phyloP scores from a whole-genome alignment of 2,113 vertebrate genomes.

The Vulpes vulpes region DNA sequence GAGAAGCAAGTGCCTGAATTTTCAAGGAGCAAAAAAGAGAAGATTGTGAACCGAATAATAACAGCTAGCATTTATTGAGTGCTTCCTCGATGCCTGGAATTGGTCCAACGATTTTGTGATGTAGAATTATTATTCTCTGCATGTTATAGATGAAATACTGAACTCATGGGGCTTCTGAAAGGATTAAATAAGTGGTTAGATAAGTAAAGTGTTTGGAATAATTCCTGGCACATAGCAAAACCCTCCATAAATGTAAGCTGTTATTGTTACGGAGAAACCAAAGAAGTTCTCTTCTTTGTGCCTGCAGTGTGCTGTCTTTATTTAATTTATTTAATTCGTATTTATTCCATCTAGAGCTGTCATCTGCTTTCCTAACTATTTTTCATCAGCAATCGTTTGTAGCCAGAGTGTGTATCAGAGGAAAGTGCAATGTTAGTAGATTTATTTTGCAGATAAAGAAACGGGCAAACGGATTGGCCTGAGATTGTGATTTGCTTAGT shows the following conservation, averaged over 20 bases:
- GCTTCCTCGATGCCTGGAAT: not conserved
- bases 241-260: not conserved
- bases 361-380: constrained; percentile 57
- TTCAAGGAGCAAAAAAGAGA: not conserved
- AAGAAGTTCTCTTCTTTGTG: not conserved
- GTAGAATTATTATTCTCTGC: constrained; percentile 54
- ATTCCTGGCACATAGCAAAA: constrained; percentile 36
- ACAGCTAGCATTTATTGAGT: constrained; percentile 9
- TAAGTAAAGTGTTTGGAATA: constrained; percentile 36
- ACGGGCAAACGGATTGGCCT: not conserved
- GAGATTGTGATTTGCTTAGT: not conserved
- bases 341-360: constrained; percentile 11
- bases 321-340: not conserved
- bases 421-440: not conserved
- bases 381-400: constrained; percentile 24
- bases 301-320: not conserved
- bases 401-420: not conserved
- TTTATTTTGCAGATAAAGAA: constrained; percentile 6
- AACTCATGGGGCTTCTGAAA: constrained; percentile 46
- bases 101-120: constrained; percentile 20
- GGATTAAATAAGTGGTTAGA: constrained; percentile 16
- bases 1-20: constrained; percentile 19
- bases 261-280: not conserved
- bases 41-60: not conserved
- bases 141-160: constrained; percentile 49